phyloP scores from a whole-genome alignment of 2,888 invertebrate genomes.

The Strigamia transsilvanica region DNA sequence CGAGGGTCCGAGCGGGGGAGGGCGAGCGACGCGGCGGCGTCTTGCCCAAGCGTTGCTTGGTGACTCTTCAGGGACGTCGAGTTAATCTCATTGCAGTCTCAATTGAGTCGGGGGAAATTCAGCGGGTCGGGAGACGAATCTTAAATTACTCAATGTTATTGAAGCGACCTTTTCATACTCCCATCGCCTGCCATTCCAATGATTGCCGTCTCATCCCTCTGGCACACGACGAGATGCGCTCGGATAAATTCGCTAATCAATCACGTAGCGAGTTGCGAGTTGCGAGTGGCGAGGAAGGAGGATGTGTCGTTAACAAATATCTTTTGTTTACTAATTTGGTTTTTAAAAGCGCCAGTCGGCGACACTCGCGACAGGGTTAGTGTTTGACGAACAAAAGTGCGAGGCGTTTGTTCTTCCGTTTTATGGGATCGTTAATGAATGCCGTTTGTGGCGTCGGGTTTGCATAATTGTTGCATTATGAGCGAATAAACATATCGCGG shows the following conservation, averaged over 20 bases:
- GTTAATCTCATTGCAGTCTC: constrained; percentile 49
- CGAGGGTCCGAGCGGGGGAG: background rate
- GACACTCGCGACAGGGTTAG: background rate
- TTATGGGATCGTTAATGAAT: constrained; percentile 7
- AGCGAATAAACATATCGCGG: constrained; percentile 28
- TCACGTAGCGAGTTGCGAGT: constrained; percentile 7
- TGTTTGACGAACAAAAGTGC: background rate
- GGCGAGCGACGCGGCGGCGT: background rate
- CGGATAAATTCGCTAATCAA: constrained; percentile 39
- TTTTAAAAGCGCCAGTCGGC: background rate
- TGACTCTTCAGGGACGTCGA: constrained; percentile 49
- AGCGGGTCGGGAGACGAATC: constrained; percentile 46
- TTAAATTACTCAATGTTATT: constrained; percentile 48
- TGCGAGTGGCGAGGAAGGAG: background rate
- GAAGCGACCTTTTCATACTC: constrained; percentile 49
- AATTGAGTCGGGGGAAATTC: constrained; percentile 49
- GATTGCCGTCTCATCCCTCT: constrained; percentile 26
- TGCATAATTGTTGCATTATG: constrained; percentile 48
- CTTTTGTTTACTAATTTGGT: constrained; percentile 7
- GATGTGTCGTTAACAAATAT: constrained; percentile 36
- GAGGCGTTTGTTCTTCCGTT: background rate
- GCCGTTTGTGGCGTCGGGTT: constrained; percentile 24
- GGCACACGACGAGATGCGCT: constrained; percentile 1
- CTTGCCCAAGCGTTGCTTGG: constrained; percentile 42
- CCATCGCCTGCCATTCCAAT: constrained; percentile 43